Conservation (phyloP, 2,888 invertebrate species). For the Dynastes maya region DNA sequence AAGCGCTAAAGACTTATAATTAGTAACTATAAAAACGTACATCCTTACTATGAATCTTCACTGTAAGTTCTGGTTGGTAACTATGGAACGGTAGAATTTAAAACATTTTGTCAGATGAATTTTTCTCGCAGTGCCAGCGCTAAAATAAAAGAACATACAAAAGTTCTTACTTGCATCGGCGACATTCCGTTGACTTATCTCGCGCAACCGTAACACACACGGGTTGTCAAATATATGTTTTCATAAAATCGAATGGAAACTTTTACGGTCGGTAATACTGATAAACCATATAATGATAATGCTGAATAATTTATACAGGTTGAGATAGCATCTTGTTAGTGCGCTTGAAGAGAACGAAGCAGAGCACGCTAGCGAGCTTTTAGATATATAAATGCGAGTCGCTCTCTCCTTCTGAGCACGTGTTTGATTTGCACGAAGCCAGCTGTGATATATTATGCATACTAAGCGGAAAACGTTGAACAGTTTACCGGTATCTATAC, state of each 20-base stretch:
- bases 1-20: too few species aligned
- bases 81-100: too few species aligned
- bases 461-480: conserved; percentile 57
- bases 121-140: background rate
- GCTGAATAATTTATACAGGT: conserved; percentile 46
- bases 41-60: too few species aligned
- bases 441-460: conserved; percentile 59
- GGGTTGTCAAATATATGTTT: conserved; percentile 21
- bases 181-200: background rate
- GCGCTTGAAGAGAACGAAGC: conserved; percentile 24
- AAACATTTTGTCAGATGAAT: background rate
- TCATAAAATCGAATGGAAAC: conserved; percentile 29
- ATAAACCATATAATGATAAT: conserved; percentile 41
- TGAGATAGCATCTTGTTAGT: conserved; percentile 50
- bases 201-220: background rate
- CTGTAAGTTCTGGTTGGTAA: too few species aligned
- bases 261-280: conserved; percentile 20
- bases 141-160: background rate
- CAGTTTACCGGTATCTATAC: conserved; percentile 49
- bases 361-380: conserved; percentile 54
- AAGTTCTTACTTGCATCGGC: background rate
- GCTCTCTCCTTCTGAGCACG: conserved; percentile 57
- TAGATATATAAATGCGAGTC: conserved; percentile 58
- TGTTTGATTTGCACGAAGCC: conserved; percentile 60
- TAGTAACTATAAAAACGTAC: too few species aligned